These are phyloP conservation scores for Silurus meridionalis DNA, from an alignment of 2,113 vertebrate genomes.

Conservation along the genomic window DNA sequence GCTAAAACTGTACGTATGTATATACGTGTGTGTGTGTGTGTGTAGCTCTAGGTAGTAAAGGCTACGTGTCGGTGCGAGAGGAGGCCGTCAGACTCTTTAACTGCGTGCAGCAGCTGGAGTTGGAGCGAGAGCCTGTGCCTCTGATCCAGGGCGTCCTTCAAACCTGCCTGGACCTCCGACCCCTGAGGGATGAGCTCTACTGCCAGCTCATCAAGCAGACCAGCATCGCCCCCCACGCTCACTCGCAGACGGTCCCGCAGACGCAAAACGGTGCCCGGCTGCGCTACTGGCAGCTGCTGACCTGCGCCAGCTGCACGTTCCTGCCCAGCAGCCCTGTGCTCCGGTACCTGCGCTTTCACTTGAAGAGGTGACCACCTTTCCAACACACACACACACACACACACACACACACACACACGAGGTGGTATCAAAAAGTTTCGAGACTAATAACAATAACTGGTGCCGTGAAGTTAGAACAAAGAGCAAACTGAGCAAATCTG, in stretches of 20 bases:
- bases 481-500: too few relatives aligned
- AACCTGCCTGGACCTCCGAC: conserved; percentile 91
- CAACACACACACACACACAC: neutral
- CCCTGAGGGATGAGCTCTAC: conserved; percentile 95
- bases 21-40: conserved; percentile 1
- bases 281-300: conserved; percentile 97
- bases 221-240: conserved; percentile 69
- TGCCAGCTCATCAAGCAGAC: conserved; percentile 98
- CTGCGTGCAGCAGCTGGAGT: conserved; percentile 93
- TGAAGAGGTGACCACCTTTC: conserved; percentile 81
- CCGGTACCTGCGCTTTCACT: conserved; percentile 87
- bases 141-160: conserved; percentile 97
- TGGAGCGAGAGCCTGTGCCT: conserved; percentile 79
- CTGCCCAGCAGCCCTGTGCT: conserved; percentile 82
- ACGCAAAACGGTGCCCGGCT: conserved; percentile 77
- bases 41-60: conserved; percentile 73
- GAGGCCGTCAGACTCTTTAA: conserved; percentile 94
- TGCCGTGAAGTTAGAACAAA: too few relatives aligned
- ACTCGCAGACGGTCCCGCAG: neutral
- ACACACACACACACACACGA: conserved; percentile 17
- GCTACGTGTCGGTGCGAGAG: conserved; percentile 86
- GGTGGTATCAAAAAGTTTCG: too few relatives aligned
- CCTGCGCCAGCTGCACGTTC: conserved; percentile 97
- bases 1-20: neutral
- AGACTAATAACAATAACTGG: too few relatives aligned